Evolutionary conservation across 2,797 vertebrate species (phyloP), one percentile per base, ranked within the genome.

Genomic region (Rhinoraja longicauda): DNA sequence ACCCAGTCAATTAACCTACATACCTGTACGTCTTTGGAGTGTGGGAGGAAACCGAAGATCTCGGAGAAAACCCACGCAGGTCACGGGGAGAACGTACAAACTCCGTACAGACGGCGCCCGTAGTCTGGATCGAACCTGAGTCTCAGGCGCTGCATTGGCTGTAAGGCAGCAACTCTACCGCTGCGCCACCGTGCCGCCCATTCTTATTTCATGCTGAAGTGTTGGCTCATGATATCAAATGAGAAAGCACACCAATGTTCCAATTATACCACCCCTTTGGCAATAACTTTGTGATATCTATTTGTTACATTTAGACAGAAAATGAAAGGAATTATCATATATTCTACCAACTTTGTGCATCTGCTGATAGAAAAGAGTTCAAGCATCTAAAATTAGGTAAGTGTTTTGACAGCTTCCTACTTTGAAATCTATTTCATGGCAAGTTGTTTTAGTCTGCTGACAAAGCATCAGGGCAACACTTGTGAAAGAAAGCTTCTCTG

Each of bases 271-370:
- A 6, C 4, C 39, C 4, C 39, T 45, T 73, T 91, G 92, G 1
- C 26, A 53, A 92, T 53, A 29, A n/a, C 39, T 45, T 92, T 92
- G 21, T 90, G 29, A 73, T 13, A 15, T 91, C 26, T n/a, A 75
- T 92, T 92, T 92, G 39, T 75, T 75, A 15, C 29, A 73, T 95
- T 75, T 96, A 99, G 99, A 97, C 99, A 78, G 98, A 99, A 94
- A 98, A 98, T 90, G 99, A 99, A 95, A 96, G 99, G 93, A 99
- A 99, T 96, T 99, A 99, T 94, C 99, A 99, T 95, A 98, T 99
- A 94, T 99, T 99, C 96, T 99, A 99, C 95, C 99, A 99, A 95
- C 94, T 99, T 94, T 99, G 99, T 94, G 97, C 99, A 70, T 99
- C 97, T 93, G 98, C 98, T 76, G 94, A 95, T 93, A 96, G 97